Evolutionary conservation across 92 coral and sea anemone genomes (phyloP).

Genomic region (Epizoanthus ramosus): DNA sequence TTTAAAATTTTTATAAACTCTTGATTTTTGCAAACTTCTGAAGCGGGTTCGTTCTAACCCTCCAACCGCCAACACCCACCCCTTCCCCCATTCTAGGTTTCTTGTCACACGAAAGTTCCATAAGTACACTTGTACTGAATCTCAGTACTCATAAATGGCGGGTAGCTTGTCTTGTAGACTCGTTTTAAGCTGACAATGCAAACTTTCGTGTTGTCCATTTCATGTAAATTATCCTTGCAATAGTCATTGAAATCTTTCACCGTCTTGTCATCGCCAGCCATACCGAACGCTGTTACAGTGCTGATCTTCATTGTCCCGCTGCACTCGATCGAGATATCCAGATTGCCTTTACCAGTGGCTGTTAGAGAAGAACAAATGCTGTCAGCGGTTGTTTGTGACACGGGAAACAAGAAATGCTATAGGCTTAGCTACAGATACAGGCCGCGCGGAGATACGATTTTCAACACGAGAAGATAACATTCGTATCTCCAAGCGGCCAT

Average conservation of each 20-base stretch:
- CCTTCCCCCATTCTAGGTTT: background rate
- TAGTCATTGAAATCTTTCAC: constrained; percentile 66
- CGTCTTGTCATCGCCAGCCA: constrained; percentile 70
- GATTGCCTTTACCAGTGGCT: constrained; percentile 77
- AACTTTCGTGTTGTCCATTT: constrained; percentile 64
- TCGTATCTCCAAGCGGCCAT: no score
- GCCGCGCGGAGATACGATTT: no score
- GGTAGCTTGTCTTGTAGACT: constrained; percentile 76
- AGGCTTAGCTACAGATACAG: no score
- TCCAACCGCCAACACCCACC: no score
- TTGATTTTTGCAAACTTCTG: no score
- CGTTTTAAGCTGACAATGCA: constrained; percentile 78
- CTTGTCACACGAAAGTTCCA: constrained; percentile 20
- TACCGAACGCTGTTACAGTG: constrained; percentile 70
- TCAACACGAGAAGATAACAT: no score
- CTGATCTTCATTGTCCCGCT: constrained; percentile 62
- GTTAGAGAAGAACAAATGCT: background rate
- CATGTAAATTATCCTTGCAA: constrained; percentile 63
- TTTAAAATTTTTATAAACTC: no score
- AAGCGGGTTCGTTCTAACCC: no score
- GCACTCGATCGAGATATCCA: constrained; percentile 79
- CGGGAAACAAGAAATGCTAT: no score
- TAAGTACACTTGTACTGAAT: constrained; percentile 68
- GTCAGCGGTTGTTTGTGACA: background rate
- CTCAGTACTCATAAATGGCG: constrained; percentile 66